These are phyloP conservation scores for Meleagris gallopavo DNA, from an alignment of 2,113 vertebrate species.

Conservation along the genomic window DNA sequence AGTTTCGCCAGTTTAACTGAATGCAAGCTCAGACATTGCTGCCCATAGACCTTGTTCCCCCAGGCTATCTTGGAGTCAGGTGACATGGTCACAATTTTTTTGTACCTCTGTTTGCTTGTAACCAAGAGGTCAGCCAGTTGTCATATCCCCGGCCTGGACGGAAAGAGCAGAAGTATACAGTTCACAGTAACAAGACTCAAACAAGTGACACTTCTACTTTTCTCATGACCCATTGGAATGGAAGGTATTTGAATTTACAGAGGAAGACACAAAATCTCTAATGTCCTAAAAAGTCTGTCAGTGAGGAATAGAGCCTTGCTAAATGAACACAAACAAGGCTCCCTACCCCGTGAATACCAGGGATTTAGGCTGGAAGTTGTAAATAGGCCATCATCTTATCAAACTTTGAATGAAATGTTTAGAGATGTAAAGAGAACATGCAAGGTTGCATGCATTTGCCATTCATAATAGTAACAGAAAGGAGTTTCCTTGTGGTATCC, in stretches of 20 bases:
- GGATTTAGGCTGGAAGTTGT: not conserved
- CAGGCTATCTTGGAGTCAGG: not conserved
- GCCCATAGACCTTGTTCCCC: not conserved
- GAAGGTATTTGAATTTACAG: not conserved
- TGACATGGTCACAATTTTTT: not conserved
- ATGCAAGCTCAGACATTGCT: not conserved
- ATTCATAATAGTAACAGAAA: not conserved
- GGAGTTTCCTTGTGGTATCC: not conserved
- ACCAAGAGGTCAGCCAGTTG: not conserved
- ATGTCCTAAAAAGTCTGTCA: not conserved
- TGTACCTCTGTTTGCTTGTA: not conserved
- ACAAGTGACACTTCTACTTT: not conserved
- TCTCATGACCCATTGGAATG: not conserved
- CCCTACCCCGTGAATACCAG: not conserved
- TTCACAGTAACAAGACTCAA: not conserved
- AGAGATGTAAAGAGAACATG: not conserved
- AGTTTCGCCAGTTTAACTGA: not conserved
- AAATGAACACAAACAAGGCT: too few species aligned
- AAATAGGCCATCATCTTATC: not conserved
- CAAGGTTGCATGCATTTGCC: not conserved
- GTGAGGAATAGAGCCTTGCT: not conserved
- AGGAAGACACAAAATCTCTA: not conserved
- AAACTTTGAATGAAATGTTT: not conserved
- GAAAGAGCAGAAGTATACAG: not conserved
- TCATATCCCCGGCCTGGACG: too few species aligned